Percentiles rank a stretch among this genome's conserved stretches.
phyloP scores from a whole-genome alignment of 2,113 vertebrate genomes.

The Thalassarche chlororhynchos region DNA sequence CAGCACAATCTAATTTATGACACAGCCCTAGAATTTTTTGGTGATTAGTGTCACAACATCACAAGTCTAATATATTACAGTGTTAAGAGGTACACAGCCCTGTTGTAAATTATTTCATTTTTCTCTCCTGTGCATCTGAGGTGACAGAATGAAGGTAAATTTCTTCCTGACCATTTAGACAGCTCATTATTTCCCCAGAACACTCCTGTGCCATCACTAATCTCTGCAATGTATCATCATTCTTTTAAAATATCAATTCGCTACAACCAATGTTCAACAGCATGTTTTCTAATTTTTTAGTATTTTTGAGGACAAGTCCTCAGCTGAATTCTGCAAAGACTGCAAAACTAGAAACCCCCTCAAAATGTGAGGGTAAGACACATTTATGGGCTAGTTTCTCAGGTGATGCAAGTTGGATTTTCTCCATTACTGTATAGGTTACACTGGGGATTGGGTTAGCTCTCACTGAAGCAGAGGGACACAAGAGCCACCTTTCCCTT shows the following conservation, averaged over 20 bases:
- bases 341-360: not conserved
- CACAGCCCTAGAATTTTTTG: not conserved
- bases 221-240: not conserved
- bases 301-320: not conserved
- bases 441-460: not conserved
- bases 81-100: constrained; percentile 10
- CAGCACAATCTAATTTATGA: constrained; percentile 48
- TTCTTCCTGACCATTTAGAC: constrained; percentile 9
- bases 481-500: not conserved
- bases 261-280: not conserved
- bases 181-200: constrained; percentile 33
- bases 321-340: not conserved
- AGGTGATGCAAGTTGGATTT: not conserved
- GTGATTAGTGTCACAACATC: constrained; percentile 55
- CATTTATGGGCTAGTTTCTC: not conserved
- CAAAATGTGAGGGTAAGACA: not conserved
- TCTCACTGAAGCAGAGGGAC: not conserved
- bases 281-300: not conserved
- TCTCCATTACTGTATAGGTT: accelerated
- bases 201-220: not conserved
- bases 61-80: constrained; percentile 31
- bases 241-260: not conserved
- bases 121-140: not conserved
- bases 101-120: constrained; percentile 33
- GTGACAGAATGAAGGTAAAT: not conserved